These are phyloP conservation scores for Phaenicophaeus curvirostris DNA, from an alignment of 2,797 vertebrate genomes.

Conservation along the genomic window DNA sequence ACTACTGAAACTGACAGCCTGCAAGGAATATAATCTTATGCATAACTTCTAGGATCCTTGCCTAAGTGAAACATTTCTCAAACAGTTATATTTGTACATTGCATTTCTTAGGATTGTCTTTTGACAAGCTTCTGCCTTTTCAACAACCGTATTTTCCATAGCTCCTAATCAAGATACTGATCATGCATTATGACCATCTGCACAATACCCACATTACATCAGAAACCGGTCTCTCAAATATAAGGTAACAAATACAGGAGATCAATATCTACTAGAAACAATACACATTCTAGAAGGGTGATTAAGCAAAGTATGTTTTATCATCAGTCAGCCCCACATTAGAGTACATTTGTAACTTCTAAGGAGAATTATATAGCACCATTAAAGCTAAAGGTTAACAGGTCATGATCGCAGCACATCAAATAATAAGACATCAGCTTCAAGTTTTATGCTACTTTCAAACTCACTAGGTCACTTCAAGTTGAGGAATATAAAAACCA, in stretches of 20 bases:
- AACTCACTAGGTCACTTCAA: slow-evolving; percentile 45
- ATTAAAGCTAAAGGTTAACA: slow-evolving; percentile 51
- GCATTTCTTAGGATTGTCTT: neutral
- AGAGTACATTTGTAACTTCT: slow-evolving; percentile 4
- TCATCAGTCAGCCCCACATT: slow-evolving; percentile 24
- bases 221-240: slow-evolving; percentile 11
- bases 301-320: slow-evolving; percentile 36
- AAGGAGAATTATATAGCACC: slow-evolving; percentile 35
- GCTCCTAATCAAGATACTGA: neutral
- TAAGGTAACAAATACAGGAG: slow-evolving; percentile 20
- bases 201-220: neutral
- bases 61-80: neutral
- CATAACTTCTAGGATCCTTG: accelerated
- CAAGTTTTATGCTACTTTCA: slow-evolving; percentile 59
- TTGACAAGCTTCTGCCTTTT: neutral
- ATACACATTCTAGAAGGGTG: neutral
- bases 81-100: neutral
- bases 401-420: slow-evolving; percentile 20
- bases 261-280: slow-evolving; percentile 32
- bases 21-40: neutral
- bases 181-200: neutral
- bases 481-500: slow-evolving; percentile 48
- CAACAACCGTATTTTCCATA: accelerated
- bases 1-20: neutral
- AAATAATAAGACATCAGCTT: slow-evolving; percentile 30